Evolutionary conservation across 2,797 vertebrate genomes (phyloP).

Genomic region (Rhynchotus rufescens): DNA sequence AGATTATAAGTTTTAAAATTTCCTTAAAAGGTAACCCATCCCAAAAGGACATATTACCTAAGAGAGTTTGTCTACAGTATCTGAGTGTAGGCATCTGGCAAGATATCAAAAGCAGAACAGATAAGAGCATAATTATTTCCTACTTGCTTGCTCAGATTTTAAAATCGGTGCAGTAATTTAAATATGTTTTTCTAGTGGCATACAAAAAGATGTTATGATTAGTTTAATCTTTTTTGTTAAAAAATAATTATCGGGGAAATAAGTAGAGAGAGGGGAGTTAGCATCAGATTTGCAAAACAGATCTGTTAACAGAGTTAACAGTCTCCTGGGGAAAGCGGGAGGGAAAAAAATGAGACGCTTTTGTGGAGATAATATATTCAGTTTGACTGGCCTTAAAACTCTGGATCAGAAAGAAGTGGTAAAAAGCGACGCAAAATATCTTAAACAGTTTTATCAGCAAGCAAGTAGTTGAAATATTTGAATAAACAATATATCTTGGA

Average conservation of each 20-base stretch:
- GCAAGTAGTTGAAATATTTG: background rate
- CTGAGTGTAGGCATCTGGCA: constrained; percentile 41
- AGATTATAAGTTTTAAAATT: background rate
- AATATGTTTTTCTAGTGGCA: constrained; percentile 41
- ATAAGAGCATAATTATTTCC: constrained; percentile 67
- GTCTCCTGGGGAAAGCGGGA: background rate
- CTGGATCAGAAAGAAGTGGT: background rate
- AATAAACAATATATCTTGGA: background rate
- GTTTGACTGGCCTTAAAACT: background rate
- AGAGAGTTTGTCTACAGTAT: background rate
- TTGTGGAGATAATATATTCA: background rate
- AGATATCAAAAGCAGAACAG: constrained; percentile 60
- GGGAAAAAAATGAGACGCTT: background rate
- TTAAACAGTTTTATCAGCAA: background rate
- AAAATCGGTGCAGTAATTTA: constrained; percentile 70
- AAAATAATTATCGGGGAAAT: constrained; percentile 68
- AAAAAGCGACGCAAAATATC: background rate
- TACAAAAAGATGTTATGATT: constrained; percentile 55
- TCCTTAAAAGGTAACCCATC: background rate
- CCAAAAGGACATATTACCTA: background rate
- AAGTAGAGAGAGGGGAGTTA: constrained; percentile 43
- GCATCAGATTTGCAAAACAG: constrained; percentile 34
- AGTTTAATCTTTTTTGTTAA: constrained; percentile 69
- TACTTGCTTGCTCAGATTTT: constrained; percentile 68
- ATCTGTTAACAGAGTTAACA: constrained; percentile 28